A percentile compares a stretch with the other conserved stretches of the same genome.
phyloP scores from a whole-genome alignment of 2,113 vertebrate genomes.

The Ophthalmolycus amberensis region DNA sequence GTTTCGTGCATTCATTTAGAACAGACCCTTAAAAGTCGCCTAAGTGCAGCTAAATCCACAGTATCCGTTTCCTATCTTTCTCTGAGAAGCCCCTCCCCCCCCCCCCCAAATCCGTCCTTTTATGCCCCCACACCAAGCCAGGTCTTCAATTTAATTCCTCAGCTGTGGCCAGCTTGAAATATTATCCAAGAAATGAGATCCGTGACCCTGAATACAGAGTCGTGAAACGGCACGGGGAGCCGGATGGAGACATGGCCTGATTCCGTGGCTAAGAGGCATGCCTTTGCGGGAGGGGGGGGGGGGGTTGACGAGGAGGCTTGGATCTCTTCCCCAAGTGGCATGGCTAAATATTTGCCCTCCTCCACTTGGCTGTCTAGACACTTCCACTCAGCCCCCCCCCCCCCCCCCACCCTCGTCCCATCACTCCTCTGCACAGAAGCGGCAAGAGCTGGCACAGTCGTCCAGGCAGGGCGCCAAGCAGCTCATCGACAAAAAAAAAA shows the following conservation, averaged over 20 bases:
- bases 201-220: slow-evolving; percentile 88
- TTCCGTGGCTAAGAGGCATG: slow-evolving; percentile 69
- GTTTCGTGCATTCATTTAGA: slow-evolving; percentile 51
- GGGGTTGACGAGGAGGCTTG: slow-evolving; percentile 48
- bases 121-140: slow-evolving; percentile 70
- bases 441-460: slow-evolving; percentile 67
- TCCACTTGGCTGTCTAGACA: slow-evolving; percentile 78
- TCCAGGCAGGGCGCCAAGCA: slow-evolving; percentile 68
- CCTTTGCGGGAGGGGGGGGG: slow-evolving; percentile 49
- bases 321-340: slow-evolving; percentile 75
- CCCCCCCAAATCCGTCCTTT: slow-evolving; percentile 55
- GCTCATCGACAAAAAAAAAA: slow-evolving; percentile 74
- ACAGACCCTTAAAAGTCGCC: slow-evolving; percentile 50
- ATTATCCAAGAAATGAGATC: slow-evolving; percentile 88
- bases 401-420: slow-evolving; percentile 51
- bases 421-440: slow-evolving; percentile 64
- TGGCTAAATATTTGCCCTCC: slow-evolving; percentile 84
- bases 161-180: slow-evolving; percentile 84
- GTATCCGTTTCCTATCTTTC: slow-evolving; percentile 60
- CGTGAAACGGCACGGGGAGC: slow-evolving; percentile 52
- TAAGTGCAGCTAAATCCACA: slow-evolving; percentile 60
- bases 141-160: slow-evolving; percentile 86
- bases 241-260: slow-evolving; percentile 67
- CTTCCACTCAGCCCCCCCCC: slow-evolving; percentile 60
- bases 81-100: slow-evolving; percentile 36